phyloP scores from a whole-genome alignment of 2,113 vertebrate genomes.

The Cottus gobio region DNA sequence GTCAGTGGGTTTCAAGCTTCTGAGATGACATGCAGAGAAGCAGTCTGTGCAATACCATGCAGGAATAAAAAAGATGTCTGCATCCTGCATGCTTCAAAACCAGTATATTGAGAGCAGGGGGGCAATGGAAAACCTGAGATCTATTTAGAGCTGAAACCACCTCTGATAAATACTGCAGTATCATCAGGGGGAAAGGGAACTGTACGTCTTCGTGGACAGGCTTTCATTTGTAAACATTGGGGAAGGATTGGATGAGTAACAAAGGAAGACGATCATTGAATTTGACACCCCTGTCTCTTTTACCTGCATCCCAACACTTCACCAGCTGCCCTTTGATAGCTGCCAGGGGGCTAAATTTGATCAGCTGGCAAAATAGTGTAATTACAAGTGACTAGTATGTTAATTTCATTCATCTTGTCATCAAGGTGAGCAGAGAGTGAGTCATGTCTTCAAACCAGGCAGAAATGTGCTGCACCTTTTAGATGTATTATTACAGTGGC shows the following conservation, averaged over 20 bases:
- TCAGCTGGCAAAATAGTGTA: slow-evolving; percentile 75
- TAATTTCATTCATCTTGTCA: slow-evolving; percentile 71
- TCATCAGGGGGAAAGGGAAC: slow-evolving; percentile 34
- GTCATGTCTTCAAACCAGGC: slow-evolving; percentile 59
- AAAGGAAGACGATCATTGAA: slow-evolving; percentile 67
- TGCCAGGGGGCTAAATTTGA: slow-evolving; percentile 73
- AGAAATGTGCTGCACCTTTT: slow-evolving; percentile 44
- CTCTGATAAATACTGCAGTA: slow-evolving; percentile 42
- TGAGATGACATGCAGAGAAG: slow-evolving; percentile 80
- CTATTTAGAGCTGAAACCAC: slow-evolving; percentile 49
- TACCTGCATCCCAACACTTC: slow-evolving; percentile 72
- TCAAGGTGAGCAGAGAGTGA: slow-evolving; percentile 58
- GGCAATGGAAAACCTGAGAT: slow-evolving; percentile 39
- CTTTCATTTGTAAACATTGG: slow-evolving; percentile 64
- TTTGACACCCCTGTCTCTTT: slow-evolving; percentile 77
- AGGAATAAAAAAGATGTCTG: slow-evolving; percentile 75
- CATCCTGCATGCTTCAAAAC: slow-evolving; percentile 83
- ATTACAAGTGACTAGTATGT: slow-evolving; percentile 73
- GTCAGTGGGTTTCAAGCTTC: slow-evolving; percentile 60
- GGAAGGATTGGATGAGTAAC: slow-evolving; percentile 44
- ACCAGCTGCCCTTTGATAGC: slow-evolving; percentile 70
- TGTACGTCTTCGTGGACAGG: slow-evolving; percentile 26
- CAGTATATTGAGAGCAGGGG: slow-evolving; percentile 87
- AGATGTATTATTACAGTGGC: slow-evolving; percentile 27
- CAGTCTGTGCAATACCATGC: slow-evolving; percentile 79